Conservation (phyloP, 2,113 vertebrate genomes). For the Orcinus orca region DNA sequence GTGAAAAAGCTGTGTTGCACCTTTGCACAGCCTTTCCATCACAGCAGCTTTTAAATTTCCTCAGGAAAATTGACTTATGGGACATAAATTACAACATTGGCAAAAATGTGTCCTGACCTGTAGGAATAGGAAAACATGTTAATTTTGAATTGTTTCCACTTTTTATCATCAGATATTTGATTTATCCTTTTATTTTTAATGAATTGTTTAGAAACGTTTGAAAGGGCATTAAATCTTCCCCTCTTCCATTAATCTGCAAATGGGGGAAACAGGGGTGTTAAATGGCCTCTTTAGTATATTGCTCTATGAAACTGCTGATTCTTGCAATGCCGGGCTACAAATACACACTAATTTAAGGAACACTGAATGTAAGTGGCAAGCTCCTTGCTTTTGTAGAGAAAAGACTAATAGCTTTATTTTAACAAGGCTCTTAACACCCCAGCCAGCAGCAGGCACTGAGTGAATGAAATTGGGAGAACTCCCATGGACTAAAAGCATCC, state of each 20-base stretch:
- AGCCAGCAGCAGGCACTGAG: conserved; percentile 79
- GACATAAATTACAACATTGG: conserved; percentile 68
- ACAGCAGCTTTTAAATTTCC: conserved; percentile 57
- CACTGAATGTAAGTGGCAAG: conserved; percentile 75
- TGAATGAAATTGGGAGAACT: conserved; percentile 80
- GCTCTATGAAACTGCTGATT: conserved; percentile 86
- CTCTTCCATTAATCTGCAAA: conserved; percentile 83
- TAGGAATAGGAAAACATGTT: conserved; percentile 72
- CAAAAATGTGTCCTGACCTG: conserved; percentile 70
- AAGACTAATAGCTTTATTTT: conserved; percentile 85
- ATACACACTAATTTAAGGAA: conserved; percentile 84
- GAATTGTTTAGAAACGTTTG: conserved; percentile 83
- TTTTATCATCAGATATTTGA: conserved; percentile 69
- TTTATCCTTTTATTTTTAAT: conserved; percentile 83
- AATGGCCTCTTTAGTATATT: conserved; percentile 85
- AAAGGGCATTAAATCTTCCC: conserved; percentile 82
- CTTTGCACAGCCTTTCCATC: conserved; percentile 57
- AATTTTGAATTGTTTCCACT: conserved; percentile 77
- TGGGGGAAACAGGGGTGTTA: conserved; percentile 68
- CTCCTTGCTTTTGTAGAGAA: conserved; percentile 79
- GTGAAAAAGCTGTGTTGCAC: conserved; percentile 34
- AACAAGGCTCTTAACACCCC: conserved; percentile 83
- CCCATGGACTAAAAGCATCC: conserved; percentile 81
- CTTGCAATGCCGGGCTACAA: conserved; percentile 78
- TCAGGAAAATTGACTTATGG: conserved; percentile 60